These are phyloP conservation scores for Taxidea taxus DNA, from an alignment of 2,113 vertebrate genomes.

Conservation along the genomic window DNA sequence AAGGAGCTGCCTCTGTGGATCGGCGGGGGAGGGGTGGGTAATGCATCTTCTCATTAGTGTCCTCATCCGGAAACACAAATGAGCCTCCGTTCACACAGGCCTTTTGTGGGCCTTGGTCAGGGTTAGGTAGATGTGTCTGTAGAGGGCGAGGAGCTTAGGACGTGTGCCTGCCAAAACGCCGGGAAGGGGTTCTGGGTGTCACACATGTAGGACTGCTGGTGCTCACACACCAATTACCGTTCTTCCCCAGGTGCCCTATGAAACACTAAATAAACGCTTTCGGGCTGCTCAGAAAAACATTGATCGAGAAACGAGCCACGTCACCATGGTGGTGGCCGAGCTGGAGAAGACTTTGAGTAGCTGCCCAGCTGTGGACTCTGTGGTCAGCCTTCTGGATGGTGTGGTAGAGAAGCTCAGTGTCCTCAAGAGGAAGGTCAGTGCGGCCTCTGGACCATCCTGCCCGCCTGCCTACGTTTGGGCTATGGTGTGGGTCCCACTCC, in stretches of 20 bases:
- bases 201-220: rapidly evolving
- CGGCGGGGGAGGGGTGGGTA: background rate
- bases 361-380: conserved; percentile 96
- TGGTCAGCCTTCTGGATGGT: conserved; percentile 96
- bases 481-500: background rate
- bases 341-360: conserved; percentile 97
- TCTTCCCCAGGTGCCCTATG: conserved; percentile 92
- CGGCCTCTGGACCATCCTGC: rapidly evolving
- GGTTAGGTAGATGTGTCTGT: background rate
- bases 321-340: conserved; percentile 97
- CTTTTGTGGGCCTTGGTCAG: too few species aligned
- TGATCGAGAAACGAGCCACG: conserved; percentile 97
- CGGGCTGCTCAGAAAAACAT: conserved; percentile 98
- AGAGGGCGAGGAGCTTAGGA: rapidly evolving
- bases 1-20: rapidly evolving
- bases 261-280: conserved; percentile 98
- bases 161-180: background rate
- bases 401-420: conserved; percentile 98
- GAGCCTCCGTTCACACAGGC: rapidly evolving
- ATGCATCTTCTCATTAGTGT: rapidly evolving
- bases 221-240: background rate
- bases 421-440: conserved; percentile 94
- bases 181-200: rapidly evolving
- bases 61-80: rapidly evolving
- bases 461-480: background rate